These are phyloP conservation scores for Pteronura brasiliensis DNA, from an alignment of 2,113 vertebrate genomes.

Conservation along the genomic window DNA sequence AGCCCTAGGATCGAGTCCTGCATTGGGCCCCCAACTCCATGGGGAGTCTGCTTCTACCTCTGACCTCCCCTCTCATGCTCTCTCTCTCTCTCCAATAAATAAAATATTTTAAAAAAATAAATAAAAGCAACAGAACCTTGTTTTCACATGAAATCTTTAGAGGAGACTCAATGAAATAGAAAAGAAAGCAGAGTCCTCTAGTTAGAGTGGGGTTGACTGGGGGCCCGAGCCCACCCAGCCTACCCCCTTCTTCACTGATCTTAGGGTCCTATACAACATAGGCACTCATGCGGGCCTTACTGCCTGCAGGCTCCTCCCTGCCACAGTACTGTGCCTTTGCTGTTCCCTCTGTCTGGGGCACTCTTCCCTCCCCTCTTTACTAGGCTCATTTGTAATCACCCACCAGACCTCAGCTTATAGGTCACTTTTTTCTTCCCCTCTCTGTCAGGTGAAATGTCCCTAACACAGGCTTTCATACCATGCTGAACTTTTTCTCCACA, in stretches of 20 bases:
- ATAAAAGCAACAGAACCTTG: background rate
- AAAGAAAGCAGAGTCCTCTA: constrained; percentile 3
- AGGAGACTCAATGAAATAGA: background rate
- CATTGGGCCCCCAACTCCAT: too few relatives aligned
- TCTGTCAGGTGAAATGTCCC: background rate
- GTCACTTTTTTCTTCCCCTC: background rate
- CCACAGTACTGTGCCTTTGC: background rate
- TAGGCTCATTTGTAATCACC: background rate
- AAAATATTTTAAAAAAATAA: too few relatives aligned
- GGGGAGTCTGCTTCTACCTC: too few relatives aligned
- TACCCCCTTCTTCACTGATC: background rate
- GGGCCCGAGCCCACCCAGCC: background rate
- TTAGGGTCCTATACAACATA: background rate
- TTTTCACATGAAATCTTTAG: background rate
- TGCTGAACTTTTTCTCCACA: background rate
- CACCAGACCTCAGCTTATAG: background rate
- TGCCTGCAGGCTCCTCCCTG: background rate
- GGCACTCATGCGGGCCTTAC: background rate
- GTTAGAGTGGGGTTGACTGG: background rate
- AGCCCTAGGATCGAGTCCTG: too few relatives aligned
- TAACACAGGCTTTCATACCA: background rate
- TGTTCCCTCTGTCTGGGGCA: background rate
- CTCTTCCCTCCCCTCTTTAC: background rate
- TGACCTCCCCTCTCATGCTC: too few relatives aligned
- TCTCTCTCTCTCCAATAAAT: too few relatives aligned